Percentiles rank a stretch among this genome's conserved stretches.
Conservation (phyloP, 2,797 vertebrate species). For the Danio albolineatus region DNA sequence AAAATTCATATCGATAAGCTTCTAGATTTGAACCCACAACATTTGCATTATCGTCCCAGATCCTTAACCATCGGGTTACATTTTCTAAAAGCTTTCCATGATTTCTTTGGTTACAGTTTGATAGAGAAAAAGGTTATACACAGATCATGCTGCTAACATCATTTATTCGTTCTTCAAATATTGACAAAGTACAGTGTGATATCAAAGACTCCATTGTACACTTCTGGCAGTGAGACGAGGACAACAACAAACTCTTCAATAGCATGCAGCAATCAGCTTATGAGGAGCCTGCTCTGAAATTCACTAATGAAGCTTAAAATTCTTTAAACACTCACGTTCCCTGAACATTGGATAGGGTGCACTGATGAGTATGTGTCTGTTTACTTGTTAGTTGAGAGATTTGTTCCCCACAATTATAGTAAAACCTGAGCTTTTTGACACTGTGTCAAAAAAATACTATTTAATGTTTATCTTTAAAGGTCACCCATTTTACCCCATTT, state of each 20-base stretch:
- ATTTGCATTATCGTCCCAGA: not conserved
- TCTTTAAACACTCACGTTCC: slow-evolving; percentile 11
- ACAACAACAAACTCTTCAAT: slow-evolving; percentile 14
- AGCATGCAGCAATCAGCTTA: slow-evolving; percentile 12
- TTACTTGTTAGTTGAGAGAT: too few relatives aligned
- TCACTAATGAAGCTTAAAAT: slow-evolving; percentile 29
- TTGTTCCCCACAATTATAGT: too few relatives aligned
- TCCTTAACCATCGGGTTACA: not conserved
- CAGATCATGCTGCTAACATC: not conserved
- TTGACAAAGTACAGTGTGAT: not conserved
- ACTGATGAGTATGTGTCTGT: not conserved
- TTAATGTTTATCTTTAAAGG: too few relatives aligned
- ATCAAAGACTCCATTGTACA: slow-evolving; percentile 26
- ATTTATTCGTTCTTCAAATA: not conserved
- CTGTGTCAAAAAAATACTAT: too few relatives aligned
- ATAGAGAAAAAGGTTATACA: too few relatives aligned
- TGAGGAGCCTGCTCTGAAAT: not conserved
- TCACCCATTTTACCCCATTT: too few relatives aligned
- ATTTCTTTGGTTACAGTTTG: not conserved
- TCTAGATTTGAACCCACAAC: not conserved
- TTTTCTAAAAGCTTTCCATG: not conserved
- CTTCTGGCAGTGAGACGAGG: not conserved
- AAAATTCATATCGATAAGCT: not conserved
- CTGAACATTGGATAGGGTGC: not conserved
- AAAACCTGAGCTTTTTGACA: too few relatives aligned